A percentile compares a stretch with the other conserved stretches of the same genome.
These are phyloP conservation scores for Thermophis baileyi DNA, from an alignment of 2,113 vertebrate species.

Conservation along the genomic window DNA sequence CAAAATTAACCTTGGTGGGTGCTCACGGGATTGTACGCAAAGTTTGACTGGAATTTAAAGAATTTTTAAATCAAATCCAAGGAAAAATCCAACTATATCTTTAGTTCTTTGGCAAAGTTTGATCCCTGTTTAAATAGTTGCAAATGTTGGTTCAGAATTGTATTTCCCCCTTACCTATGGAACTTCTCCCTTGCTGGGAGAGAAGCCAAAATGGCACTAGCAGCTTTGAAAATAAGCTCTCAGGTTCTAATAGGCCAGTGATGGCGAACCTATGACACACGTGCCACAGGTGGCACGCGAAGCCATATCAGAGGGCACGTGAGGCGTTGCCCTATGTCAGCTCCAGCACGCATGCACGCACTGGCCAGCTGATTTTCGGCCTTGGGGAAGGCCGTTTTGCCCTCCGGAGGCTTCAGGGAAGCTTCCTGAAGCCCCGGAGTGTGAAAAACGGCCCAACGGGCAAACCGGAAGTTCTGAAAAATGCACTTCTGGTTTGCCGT, in stretches of 20 bases:
- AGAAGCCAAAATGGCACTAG: not conserved
- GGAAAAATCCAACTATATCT: not conserved
- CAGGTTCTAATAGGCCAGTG: not conserved
- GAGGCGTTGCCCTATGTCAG: too few species aligned
- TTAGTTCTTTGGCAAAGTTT: not conserved
- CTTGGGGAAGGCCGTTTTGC: too few species aligned
- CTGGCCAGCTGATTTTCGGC: too few species aligned
- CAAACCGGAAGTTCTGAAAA: too few species aligned
- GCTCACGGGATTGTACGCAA: not conserved
- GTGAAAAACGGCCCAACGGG: too few species aligned
- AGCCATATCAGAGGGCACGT: too few species aligned
- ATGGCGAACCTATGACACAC: too few species aligned
- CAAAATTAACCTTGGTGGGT: not conserved
- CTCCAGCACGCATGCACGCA: too few species aligned
- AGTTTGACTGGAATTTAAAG: not conserved
- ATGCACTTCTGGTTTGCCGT: too few species aligned
- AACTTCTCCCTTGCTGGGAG: not conserved
- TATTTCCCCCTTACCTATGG: not conserved
- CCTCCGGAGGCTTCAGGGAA: too few species aligned
- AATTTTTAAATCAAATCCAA: not conserved
- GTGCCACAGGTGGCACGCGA: too few species aligned
- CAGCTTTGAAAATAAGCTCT: not conserved
- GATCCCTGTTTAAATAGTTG: not conserved
- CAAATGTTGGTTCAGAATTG: not conserved
- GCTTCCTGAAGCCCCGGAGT: too few species aligned